Percentiles rank a stretch among this genome's conserved stretches.
Evolutionary conservation across 2,888 invertebrate genomes (phyloP).

Genomic region (Mythimna vitellina): DNA sequence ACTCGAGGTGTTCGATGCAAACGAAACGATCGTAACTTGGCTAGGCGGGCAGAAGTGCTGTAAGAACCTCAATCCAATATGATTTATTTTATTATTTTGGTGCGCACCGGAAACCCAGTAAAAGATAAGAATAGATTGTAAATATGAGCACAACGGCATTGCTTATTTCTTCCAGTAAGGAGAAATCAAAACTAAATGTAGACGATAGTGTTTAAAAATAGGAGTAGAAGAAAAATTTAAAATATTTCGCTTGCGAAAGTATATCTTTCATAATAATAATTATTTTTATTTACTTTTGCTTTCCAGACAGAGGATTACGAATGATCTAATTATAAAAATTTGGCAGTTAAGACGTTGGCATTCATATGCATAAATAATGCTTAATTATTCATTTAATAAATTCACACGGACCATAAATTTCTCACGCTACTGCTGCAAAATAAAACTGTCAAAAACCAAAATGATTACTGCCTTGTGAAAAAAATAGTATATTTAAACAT

Average conservation of each 20-base stretch:
- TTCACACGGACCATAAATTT: slow-evolving; percentile 62
- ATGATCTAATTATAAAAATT: slow-evolving; percentile 37
- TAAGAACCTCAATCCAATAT: no score
- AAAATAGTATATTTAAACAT: not conserved
- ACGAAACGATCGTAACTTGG: no score
- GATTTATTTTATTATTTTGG: no score
- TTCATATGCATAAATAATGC: slow-evolving; percentile 30
- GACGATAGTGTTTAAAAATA: no score
- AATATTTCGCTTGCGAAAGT: not conserved
- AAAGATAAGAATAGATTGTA: no score
- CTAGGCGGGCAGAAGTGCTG: no score
- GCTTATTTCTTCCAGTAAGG: no score
- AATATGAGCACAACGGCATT: no score
- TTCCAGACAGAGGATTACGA: not conserved
- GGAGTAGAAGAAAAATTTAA: no score
- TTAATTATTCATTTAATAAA: slow-evolving; percentile 50
- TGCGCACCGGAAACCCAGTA: no score
- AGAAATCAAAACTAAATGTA: no score
- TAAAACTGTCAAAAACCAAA: slow-evolving; percentile 10
- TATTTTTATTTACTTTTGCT: slow-evolving; percentile 41
- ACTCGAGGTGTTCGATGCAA: no score
- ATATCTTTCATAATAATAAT: not conserved
- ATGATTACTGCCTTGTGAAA: not conserved
- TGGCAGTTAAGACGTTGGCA: slow-evolving; percentile 30
- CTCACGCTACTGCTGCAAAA: slow-evolving; percentile 51